Evolutionary conservation across 1,140 invertebrate genomes (phyloP).

Genomic region (Parapsyche elsis): DNA sequence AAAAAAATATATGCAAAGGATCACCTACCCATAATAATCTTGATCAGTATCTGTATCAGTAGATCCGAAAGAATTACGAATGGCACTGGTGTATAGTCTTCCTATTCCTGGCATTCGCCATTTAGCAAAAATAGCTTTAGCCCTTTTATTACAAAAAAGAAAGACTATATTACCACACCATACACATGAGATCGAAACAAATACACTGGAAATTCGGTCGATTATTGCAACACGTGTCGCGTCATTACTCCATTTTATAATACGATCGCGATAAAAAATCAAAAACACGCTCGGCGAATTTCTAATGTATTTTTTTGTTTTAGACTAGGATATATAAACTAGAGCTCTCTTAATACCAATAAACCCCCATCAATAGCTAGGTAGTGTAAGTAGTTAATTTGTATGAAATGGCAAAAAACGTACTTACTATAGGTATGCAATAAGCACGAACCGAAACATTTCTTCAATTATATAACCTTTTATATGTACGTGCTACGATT

Average conservation of each 20-base stretch:
- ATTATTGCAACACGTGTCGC: too few species aligned
- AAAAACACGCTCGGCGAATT: too few species aligned
- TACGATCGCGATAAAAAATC: too few species aligned
- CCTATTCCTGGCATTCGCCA: slow-evolving; percentile 11
- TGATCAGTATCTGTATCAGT: neutral
- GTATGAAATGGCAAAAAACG: neutral
- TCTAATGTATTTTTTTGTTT: too few species aligned
- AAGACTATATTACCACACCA: neutral
- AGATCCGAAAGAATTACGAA: neutral
- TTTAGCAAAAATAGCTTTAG: slow-evolving; percentile 15
- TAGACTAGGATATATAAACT: neutral
- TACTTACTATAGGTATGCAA: neutral
- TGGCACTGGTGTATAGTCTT: neutral
- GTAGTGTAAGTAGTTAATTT: neutral
- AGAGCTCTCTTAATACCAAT: too few species aligned
- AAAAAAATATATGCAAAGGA: neutral
- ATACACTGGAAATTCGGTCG: too few species aligned
- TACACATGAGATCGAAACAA: too few species aligned
- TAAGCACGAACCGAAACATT: neutral
- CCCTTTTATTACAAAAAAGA: slow-evolving; percentile 4
- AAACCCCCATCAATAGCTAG: too few species aligned
- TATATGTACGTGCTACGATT: neutral
- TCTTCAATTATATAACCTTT: neutral
- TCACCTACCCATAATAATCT: neutral
- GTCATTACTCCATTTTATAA: too few species aligned